Conservation (phyloP, 1,140 invertebrate species). For the Apis mellifera region DNA sequence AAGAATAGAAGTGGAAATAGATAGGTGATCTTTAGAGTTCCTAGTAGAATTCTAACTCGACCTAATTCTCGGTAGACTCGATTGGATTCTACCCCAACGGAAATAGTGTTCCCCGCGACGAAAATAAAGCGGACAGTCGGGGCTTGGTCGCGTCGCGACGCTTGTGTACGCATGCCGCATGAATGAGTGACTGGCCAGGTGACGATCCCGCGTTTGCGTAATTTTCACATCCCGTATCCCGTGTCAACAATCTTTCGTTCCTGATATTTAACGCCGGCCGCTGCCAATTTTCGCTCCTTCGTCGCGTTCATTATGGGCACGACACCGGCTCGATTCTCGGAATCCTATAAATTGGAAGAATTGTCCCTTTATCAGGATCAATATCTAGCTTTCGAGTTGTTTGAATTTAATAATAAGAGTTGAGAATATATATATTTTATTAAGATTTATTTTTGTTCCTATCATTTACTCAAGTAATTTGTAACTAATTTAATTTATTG, state of each 20-base stretch:
- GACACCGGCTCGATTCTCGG: no score
- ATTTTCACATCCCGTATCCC: neutral
- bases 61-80: slow-evolving; percentile 21
- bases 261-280: no score
- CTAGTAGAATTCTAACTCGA: neutral
- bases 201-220: slow-evolving; percentile 30
- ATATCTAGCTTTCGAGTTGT: no score
- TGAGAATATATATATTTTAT: no score
- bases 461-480: no score
- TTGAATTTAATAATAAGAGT: no score
- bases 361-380: no score
- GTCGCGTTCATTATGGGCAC: no score
- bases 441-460: no score
- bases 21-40: neutral
- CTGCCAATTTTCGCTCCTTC: no score
- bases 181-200: slow-evolving; percentile 50
- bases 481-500: no score
- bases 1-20: neutral
- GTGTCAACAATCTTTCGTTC: neutral
- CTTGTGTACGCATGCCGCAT: neutral
- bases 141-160: slow-evolving; percentile 2
- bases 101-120: slow-evolving; percentile 28
- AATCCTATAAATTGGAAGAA: no score
- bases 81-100: slow-evolving; percentile 34
- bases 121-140: slow-evolving; percentile 33